These are phyloP conservation scores for Syngnathus floridae DNA, from an alignment of 2,113 vertebrate species.

Conservation along the genomic window DNA sequence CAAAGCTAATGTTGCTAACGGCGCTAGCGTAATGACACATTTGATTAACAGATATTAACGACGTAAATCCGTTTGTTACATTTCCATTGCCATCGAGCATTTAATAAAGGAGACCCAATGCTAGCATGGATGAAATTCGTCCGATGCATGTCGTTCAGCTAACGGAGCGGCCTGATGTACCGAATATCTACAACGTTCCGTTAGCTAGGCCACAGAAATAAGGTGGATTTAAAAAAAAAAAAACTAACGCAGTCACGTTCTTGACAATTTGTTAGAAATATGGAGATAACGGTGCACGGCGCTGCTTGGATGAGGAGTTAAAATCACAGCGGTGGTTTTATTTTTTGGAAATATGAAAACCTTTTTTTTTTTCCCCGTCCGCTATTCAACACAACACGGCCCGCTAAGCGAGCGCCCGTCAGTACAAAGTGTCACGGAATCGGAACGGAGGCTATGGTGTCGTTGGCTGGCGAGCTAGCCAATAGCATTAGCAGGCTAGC, in stretches of 20 bases:
- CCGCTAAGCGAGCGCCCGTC: constrained; percentile 48
- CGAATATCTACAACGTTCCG: constrained; percentile 17
- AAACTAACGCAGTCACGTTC: background rate
- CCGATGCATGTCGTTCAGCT: background rate
- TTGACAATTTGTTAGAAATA: background rate
- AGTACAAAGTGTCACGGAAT: constrained; percentile 69
- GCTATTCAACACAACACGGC: constrained; percentile 27
- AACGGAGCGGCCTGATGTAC: constrained; percentile 7
- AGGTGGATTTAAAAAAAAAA: constrained; percentile 2
- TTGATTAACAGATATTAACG: background rate
- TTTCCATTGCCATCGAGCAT: background rate
- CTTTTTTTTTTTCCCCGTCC: background rate
- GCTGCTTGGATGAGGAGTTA: background rate
- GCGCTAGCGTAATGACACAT: constrained; percentile 23
- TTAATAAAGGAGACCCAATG: background rate
- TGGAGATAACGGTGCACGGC: background rate
- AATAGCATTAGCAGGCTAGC: constrained; percentile 16
- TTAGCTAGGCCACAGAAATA: constrained; percentile 45
- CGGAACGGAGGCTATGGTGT: constrained; percentile 28
- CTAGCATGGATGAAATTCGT: constrained; percentile 10
- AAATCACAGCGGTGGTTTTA: background rate
- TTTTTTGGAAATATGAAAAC: background rate
- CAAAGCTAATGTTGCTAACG: constrained; percentile 24
- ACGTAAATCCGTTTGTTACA: background rate
- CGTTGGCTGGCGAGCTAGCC: constrained; percentile 18